Evolutionary conservation across 2,113 vertebrate genomes (phyloP).

Genomic region (Carlito syrichta): DNA sequence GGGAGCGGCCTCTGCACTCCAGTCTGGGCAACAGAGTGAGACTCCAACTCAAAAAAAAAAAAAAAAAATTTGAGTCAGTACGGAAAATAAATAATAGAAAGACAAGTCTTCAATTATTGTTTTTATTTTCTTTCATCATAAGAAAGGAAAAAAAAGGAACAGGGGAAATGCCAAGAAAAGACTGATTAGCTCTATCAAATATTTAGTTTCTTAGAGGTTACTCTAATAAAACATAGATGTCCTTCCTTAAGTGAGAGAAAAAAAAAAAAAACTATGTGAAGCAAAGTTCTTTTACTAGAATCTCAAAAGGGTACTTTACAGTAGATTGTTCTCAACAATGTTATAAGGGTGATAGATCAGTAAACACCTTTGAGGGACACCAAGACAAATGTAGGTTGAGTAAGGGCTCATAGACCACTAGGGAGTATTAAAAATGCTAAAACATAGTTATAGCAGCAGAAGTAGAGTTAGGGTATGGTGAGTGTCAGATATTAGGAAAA

Average conservation of each 20-base stretch:
- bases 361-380: not conserved
- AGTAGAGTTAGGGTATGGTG: not conserved
- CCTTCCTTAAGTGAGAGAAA: not conserved
- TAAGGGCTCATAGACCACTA: not conserved
- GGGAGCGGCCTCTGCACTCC: no score
- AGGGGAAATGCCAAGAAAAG: not conserved
- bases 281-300: not conserved
- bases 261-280: not conserved
- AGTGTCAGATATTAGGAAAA: not conserved
- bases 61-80: not conserved
- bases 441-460: not conserved
- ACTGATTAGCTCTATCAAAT: not conserved
- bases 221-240: not conserved
- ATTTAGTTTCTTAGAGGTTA: not conserved
- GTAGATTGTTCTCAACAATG: not conserved
- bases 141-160: not conserved
- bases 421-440: not conserved
- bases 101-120: not conserved
- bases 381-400: not conserved
- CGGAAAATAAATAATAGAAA: not conserved
- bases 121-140: constrained; percentile 6
- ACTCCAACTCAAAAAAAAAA: no score
- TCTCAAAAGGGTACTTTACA: not conserved
- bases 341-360: not conserved
- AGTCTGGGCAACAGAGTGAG: no score